Evolutionary conservation across 2,797 vertebrate genomes (phyloP), one percentile per base, ranked within the genome.

Genomic region (Karalla daura): DNA sequence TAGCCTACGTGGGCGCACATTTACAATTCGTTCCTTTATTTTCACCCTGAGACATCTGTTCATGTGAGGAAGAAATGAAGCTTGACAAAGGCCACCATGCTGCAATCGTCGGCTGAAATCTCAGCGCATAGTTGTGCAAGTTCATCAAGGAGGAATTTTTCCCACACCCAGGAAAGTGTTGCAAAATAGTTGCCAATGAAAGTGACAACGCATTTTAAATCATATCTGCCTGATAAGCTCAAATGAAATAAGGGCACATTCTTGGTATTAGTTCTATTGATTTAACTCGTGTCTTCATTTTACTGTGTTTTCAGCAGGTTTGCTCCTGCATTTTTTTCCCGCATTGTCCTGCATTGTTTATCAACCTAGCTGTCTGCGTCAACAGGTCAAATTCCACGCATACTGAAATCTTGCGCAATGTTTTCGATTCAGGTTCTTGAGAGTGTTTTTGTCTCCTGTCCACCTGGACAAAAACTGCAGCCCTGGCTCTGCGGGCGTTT

Each of bases 111-210:
- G 10, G 56, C 64, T 36, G 44, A 5, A 78, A 76, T 74, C 37
- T 73, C 24, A 20, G 52, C 40, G 21, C 20, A 15, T 1, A 2
- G 32, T 83, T 86, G 52, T 69, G 74, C 41, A 87, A 87, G 59
- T 41, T 30, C 12, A 21, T 11, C 2, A 32, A 51, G 17, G n/a
- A 35, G n/a, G n/a, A n/a, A n/a, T n/a, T 63, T 78, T 80, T 78
- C 70, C 43, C 74, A 84, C 78, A 76, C 72, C 68, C 66, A 68
- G 5, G 68, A 53, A 54, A 50, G 20, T 52, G 14, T 84, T 78
- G 36, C 76, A 63, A 86, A 75, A 67, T 2, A 35, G 18, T 50
- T 78, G 5, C 4, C 20, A 54, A 13, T 32, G 17, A 70, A 81
- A 58, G 24, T 54, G 43, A 64, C 46, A 53, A 24, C 46, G 44